Base-by-base conservation (phyloP, 1,140 invertebrate species). In the Caenorhabditis inopinata region DNA sequence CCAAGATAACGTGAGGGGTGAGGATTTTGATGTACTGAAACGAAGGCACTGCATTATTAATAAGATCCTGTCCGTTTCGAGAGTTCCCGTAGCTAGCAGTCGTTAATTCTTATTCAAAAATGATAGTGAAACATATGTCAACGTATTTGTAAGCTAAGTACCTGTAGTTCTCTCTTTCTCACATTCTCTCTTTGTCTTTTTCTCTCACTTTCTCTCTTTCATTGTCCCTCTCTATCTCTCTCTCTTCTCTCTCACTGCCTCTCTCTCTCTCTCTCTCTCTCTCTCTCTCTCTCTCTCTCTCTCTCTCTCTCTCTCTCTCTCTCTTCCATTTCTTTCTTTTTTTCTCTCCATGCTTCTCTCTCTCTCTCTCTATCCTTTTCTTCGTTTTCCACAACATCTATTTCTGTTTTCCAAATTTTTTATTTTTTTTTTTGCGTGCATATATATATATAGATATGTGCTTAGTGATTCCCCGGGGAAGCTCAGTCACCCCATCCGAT, bases 21-120 rank as follows among this genome's bases (percentile, higher is more conserved):
- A 89, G 79, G 35, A 88, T 88, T 87, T 88, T 88, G 74, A 88
- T 85, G 46, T 88, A 87, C 87, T 88, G 82, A 85, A 86, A 85
- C 51, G 12, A n/a, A n/a, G n/a, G n/a, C n/a, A n/a, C n/a, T n/a
- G n/a, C n/a, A n/a, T n/a, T n/a, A n/a, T n/a, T n/a, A n/a, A n/a
- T n/a, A n/a, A n/a, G n/a, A n/a, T n/a, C n/a, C 18, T 23, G 21
- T 32, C 18, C 23, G 0, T 48, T n/a, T n/a, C n/a, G n/a, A n/a
- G n/a, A n/a, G n/a, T n/a, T n/a, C n/a, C n/a, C n/a, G n/a, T n/a
- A n/a, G n/a, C n/a, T n/a, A n/a, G n/a, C n/a, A n/a, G n/a, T n/a
- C n/a, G n/a, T n/a, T n/a, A n/a, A n/a, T n/a, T n/a, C n/a, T n/a
- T n/a, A n/a, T n/a, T n/a, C n/a, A n/a, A n/a, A n/a, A n/a, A n/a